Base-by-base conservation (phyloP, 2,797 vertebrate genomes). In the Scolopax rusticola region DNA sequence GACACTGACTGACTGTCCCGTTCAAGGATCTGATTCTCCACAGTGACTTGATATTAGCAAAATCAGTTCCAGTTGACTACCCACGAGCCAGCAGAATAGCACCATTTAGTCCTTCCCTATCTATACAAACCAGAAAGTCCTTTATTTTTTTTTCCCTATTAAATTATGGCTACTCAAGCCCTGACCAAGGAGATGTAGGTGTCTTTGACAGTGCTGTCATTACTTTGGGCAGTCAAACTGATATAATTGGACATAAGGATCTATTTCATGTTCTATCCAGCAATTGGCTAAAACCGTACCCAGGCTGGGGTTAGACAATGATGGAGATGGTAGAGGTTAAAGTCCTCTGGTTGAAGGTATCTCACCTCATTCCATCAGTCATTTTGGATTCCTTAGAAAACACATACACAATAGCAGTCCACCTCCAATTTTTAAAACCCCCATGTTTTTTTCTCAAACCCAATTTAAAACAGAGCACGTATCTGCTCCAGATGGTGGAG, bases 401-500 rank as follows among this genome's bases (percentile, higher is more conserved):
- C 30, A 47, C 0, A 2, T 38, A 61, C 1, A 21, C 57, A 38
- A 23, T 4, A 78, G 7, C 0, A 0, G 5, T 41, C 45, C 24
- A 50, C 21, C 41, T 81, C 43, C 33, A 68, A 20, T 71, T 82
- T 83, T 84, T 74, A 67, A 75, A 60, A 24, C 28, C 45, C 32
- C 10, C 15, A 11, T 40, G 12, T 36, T 77, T 71, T 68, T 68
- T 32, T 57, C 81, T 81, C 38, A 77, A 93, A 59, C 33, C 21
- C 53, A n/a, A 57, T 90, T 88, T 90, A 61, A 84, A 65, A 38
- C 61, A 68, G 68, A 38, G 40, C n/a, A 63, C 25, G 1, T 73
- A 79, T 32, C 84, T 87, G 70, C n/a, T 87, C 50, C 81, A 87
- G 54, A 32, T 47, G 74, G 81, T 25, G 27, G 74, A 54, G 63